These are phyloP conservation scores for Mallotus villosus DNA, from an alignment of 2,797 vertebrate species.

Conservation along the genomic window DNA sequence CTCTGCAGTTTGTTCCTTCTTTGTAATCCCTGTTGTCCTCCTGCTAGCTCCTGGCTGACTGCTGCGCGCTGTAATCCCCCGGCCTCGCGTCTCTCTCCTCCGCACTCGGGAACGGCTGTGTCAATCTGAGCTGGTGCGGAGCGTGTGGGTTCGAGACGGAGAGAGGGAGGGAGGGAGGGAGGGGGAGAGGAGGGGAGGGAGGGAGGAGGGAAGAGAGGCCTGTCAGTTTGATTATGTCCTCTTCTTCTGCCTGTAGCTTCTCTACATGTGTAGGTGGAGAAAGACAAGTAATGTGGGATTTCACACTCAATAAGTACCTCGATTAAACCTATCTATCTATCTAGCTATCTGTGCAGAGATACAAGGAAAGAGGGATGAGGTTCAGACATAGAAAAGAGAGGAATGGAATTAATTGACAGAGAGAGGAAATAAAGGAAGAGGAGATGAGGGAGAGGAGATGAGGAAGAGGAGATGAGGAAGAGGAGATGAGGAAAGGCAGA, in stretches of 20 bases:
- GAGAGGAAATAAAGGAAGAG: neutral
- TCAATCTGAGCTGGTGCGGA: constrained; percentile 53
- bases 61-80: constrained; percentile 58
- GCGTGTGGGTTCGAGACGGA: constrained; percentile 40
- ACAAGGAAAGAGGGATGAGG: too few species aligned
- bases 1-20: constrained; percentile 27
- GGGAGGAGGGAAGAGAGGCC: constrained; percentile 19
- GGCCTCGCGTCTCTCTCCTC: constrained; percentile 40
- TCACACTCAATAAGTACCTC: neutral
- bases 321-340: neutral
- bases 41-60: constrained; percentile 49
- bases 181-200: neutral
- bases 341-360: too few species aligned
- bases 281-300: constrained; percentile 1
- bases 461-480: neutral
- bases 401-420: too few species aligned
- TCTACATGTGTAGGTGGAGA: constrained; percentile 51
- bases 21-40: constrained; percentile 61
- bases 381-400: too few species aligned
- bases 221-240: constrained; percentile 42
- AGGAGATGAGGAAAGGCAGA: neutral
- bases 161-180: constrained; percentile 5
- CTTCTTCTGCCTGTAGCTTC: constrained; percentile 23
- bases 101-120: constrained; percentile 57
- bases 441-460: neutral